Evolutionary conservation across 2,888 invertebrate genomes (phyloP).

Genomic region (Apamea epomidion): DNA sequence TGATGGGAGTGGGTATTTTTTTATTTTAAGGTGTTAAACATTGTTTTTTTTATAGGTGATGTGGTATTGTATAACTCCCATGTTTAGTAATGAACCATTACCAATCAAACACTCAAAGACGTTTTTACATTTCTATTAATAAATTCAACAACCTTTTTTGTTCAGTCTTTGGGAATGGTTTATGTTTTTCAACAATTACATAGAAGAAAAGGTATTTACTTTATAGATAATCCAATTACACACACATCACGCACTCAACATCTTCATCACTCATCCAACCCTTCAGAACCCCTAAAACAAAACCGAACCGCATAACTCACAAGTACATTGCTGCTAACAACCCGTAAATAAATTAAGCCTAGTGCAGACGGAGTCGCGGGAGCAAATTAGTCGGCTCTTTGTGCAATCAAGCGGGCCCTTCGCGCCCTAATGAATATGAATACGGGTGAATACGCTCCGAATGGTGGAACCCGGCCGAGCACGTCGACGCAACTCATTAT

Average conservation of each 20-base stretch:
- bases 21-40: background rate
- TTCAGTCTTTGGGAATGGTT: background rate
- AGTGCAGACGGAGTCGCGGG: slow-evolving; percentile 81
- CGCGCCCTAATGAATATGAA: slow-evolving; percentile 89
- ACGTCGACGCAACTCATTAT: slow-evolving; percentile 83
- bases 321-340: slow-evolving; percentile 73
- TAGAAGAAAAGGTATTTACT: background rate
- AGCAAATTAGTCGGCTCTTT: slow-evolving; percentile 89
- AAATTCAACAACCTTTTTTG: background rate
- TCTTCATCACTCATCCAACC: slow-evolving; percentile 29
- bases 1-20: background rate
- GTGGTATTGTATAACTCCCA: background rate
- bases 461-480: slow-evolving; percentile 75
- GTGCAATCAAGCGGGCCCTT: slow-evolving; percentile 90
- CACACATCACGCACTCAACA: background rate
- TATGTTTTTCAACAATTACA: background rate
- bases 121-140: background rate
- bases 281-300: slow-evolving; percentile 54
- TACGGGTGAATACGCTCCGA: slow-evolving; percentile 83
- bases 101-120: background rate
- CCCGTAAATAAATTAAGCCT: slow-evolving; percentile 84
- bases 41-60: background rate
- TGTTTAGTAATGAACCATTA: background rate
- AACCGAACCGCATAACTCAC: slow-evolving; percentile 55
- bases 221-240: slow-evolving; percentile 1